Evolutionary conservation across 2,888 invertebrate species (phyloP).

Genomic region (Nomada flava): DNA sequence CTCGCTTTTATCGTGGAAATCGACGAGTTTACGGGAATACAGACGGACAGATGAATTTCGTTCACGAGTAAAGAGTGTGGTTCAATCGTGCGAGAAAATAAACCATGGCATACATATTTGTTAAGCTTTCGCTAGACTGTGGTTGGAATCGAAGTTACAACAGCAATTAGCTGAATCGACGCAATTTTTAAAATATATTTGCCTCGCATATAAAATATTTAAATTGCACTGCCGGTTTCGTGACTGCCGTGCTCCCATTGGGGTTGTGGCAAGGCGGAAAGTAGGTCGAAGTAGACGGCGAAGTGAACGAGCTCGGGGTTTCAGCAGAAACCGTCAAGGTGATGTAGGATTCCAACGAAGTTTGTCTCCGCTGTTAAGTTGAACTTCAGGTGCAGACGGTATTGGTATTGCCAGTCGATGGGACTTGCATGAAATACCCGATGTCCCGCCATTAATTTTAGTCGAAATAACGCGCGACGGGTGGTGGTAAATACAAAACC

Average conservation of each 20-base stretch:
- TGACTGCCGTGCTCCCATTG: slow-evolving; percentile 54
- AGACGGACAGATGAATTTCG: no score
- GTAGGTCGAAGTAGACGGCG: slow-evolving; percentile 68
- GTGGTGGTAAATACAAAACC: slow-evolving; percentile 18
- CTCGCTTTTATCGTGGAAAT: no score
- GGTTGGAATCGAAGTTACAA: not conserved
- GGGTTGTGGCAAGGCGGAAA: slow-evolving; percentile 48
- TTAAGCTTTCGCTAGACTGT: not conserved
- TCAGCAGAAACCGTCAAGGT: slow-evolving; percentile 61
- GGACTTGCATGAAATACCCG: slow-evolving; percentile 20
- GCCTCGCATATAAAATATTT: slow-evolving; percentile 66
- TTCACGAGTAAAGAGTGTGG: no score
- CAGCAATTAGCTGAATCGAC: slow-evolving; percentile 50
- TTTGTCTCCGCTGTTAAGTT: slow-evolving; percentile 61
- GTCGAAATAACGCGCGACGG: slow-evolving; percentile 10
- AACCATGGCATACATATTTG: no score
- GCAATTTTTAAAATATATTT: slow-evolving; percentile 56
- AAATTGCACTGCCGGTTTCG: slow-evolving; percentile 66
- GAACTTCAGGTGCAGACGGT: slow-evolving; percentile 58
- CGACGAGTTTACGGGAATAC: no score
- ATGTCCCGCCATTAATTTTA: slow-evolving; percentile 37
- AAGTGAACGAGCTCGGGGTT: slow-evolving; percentile 49
- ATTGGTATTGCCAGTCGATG: slow-evolving; percentile 54
- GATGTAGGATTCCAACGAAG: slow-evolving; percentile 57
- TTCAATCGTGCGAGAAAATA: no score